Conservation (phyloP, 2,797 vertebrate genomes). For the Lepidocolaptes lacrymiger region DNA sequence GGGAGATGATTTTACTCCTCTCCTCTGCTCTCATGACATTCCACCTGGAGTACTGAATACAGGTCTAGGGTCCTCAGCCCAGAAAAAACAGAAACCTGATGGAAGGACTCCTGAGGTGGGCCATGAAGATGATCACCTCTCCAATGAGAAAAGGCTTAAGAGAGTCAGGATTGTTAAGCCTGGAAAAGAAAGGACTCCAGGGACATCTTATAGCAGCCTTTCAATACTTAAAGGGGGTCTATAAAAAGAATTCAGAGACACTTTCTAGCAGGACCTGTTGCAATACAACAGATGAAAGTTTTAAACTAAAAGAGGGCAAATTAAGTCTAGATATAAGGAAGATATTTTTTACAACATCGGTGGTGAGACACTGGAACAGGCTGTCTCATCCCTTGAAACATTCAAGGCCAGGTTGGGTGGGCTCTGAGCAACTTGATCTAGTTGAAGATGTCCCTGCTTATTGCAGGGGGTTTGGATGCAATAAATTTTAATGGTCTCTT, state of each 20-base stretch:
- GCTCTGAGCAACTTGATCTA: background rate
- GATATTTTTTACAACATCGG: accelerated
- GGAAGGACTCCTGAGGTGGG: accelerated
- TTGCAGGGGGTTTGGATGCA: accelerated
- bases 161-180: background rate
- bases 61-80: background rate
- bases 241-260: background rate
- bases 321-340: background rate
- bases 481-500: background rate
- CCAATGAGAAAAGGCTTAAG: background rate
- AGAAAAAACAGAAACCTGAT: accelerated
- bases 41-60: background rate
- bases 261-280: background rate
- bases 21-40: background rate
- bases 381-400: background rate
- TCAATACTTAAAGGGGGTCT: background rate
- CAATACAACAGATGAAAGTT: background rate
- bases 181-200: background rate
- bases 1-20: background rate
- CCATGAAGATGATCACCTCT: background rate
- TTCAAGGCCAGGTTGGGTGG: accelerated
- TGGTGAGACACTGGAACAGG: background rate
- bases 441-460: background rate
- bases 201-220: accelerated
- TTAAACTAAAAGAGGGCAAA: background rate